Percentiles rank a stretch among this genome's conserved stretches.
Conservation (phyloP, 2,113 vertebrate genomes). For the Phalacrocorax carbo region DNA sequence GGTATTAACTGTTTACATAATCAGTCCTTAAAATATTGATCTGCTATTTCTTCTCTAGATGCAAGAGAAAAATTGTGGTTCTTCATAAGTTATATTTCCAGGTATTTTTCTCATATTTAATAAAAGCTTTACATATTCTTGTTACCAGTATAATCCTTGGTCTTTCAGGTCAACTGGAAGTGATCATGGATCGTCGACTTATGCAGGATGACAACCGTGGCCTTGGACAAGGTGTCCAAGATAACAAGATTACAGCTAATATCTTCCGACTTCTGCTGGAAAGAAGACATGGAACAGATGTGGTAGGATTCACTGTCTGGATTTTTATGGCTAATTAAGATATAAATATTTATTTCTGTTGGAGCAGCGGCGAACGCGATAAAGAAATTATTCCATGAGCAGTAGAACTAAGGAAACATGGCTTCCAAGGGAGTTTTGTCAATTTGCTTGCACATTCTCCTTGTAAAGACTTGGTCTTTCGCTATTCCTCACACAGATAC, state of each 20-base stretch:
- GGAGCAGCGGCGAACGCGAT: not conserved
- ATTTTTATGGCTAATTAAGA: not conserved
- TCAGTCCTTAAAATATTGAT: not conserved
- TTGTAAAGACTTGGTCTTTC: not conserved
- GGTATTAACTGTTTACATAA: not conserved
- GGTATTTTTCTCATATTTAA: not conserved
- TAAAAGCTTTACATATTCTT: not conserved
- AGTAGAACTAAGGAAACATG: not conserved
- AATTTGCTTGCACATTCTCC: not conserved
- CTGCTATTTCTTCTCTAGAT: not conserved
- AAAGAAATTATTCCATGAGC: not conserved
- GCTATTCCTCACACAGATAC: not conserved
- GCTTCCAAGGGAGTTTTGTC: not conserved
- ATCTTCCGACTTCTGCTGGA: conserved; percentile 86
- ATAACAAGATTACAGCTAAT: conserved; percentile 91
- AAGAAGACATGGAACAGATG: conserved; percentile 69
- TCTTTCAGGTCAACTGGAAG: conserved; percentile 86
- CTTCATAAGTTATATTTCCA: not conserved
- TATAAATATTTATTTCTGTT: not conserved
- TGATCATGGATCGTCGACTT: conserved; percentile 90
- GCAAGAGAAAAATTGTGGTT: not conserved
- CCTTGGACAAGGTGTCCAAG: conserved; percentile 91
- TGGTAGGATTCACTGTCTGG: conserved; percentile 64
- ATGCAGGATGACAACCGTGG: conserved; percentile 96
- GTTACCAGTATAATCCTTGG: not conserved